Conservation (phyloP, 1,140 invertebrate species). For the Brachionus sp. region DNA sequence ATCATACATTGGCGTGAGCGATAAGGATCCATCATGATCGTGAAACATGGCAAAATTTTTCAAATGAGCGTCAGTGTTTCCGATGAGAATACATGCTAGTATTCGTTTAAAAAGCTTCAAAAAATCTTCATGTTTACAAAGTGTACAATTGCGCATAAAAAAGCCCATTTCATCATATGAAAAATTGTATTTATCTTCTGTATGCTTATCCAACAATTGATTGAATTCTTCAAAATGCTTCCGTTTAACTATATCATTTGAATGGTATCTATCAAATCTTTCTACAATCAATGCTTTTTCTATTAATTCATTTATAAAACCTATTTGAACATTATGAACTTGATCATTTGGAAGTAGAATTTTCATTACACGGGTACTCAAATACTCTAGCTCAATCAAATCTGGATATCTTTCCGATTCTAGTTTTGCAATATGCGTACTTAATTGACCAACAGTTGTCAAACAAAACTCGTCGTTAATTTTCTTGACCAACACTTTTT, state of each 20-base stretch:
- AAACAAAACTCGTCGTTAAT: background rate
- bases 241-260: background rate
- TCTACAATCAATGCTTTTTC: background rate
- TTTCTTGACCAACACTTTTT: background rate
- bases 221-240: constrained; percentile 12
- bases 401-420: background rate
- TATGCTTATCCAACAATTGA: background rate
- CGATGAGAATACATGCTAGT: background rate
- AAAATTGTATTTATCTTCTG: constrained; percentile 8
- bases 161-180: constrained; percentile 11
- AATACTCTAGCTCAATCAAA: background rate
- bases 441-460: background rate
- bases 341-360: background rate
- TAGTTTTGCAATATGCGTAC: background rate
- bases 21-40: background rate
- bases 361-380: background rate
- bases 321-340: constrained; percentile 15
- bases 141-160: background rate
- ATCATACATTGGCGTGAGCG: background rate
- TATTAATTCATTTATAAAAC: background rate
- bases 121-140: background rate
- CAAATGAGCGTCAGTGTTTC: constrained; percentile 12
- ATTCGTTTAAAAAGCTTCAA: constrained; percentile 10
- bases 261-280: constrained; percentile 20
- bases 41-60: constrained; percentile 8